phyloP scores from a whole-genome alignment of 1,140 invertebrate species.

The Tetragnatha versicolor region DNA sequence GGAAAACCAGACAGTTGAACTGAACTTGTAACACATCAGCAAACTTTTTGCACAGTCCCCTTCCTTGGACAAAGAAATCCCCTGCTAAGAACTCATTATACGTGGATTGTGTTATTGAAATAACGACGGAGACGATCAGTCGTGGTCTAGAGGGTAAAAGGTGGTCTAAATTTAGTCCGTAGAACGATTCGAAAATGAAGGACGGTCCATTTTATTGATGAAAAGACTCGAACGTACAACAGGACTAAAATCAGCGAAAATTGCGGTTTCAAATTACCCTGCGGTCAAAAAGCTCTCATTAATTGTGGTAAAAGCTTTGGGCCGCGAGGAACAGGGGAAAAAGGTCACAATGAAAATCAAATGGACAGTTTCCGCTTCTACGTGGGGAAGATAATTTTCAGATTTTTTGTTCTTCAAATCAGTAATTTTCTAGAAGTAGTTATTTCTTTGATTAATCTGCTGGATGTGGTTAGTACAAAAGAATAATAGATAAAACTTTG shows the following conservation, averaged over 20 bases:
- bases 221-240: conserved; percentile 42
- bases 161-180: conserved; percentile 50
- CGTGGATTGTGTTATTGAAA: conserved; percentile 51
- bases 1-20: no score
- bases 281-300: conserved; percentile 42
- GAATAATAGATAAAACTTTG: no score
- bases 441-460: no score
- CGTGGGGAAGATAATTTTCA: no score
- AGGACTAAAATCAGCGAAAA: conserved; percentile 47
- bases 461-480: no score
- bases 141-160: conserved; percentile 51
- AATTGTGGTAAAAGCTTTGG: conserved; percentile 52
- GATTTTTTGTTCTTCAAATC: no score
- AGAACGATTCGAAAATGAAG: conserved; percentile 47
- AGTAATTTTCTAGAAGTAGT: no score
- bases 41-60: not conserved
- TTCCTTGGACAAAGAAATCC: conserved; percentile 8
- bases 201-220: conserved; percentile 53
- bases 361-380: not conserved
- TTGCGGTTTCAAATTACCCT: conserved; percentile 48
- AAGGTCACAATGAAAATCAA: conserved; percentile 30
- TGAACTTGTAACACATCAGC: no score
- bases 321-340: conserved; percentile 5
- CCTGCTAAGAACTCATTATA: conserved; percentile 6
- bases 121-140: conserved; percentile 36